phyloP scores from a whole-genome alignment of 2,888 invertebrate species.

The Drosophila imparisetae region DNA sequence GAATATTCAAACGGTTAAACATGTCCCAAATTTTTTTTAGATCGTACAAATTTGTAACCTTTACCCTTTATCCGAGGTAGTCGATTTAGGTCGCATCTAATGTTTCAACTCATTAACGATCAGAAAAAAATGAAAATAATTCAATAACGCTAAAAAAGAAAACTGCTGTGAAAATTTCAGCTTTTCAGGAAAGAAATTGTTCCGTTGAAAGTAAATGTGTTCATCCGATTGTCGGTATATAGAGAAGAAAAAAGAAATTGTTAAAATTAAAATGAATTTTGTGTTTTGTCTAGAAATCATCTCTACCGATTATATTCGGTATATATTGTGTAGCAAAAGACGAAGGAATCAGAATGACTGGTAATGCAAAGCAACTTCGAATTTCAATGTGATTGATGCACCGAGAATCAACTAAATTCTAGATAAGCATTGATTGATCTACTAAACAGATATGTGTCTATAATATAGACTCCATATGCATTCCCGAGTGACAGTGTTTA shows the following conservation, averaged over 20 bases:
- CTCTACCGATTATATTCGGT: background rate
- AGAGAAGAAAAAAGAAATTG: no score
- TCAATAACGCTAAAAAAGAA: background rate
- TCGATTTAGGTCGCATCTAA: background rate
- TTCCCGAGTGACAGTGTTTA: no score
- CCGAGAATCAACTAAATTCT: background rate
- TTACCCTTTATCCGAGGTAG: background rate
- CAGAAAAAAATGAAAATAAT: background rate
- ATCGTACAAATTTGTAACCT: background rate
- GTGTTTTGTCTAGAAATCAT: background rate
- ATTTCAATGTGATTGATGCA: no score
- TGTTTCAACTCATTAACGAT: background rate
- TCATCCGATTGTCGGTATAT: no score
- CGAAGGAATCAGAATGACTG: background rate
- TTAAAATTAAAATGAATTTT: background rate
- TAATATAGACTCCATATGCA: background rate
- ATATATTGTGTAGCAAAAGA: background rate
- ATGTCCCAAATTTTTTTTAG: background rate
- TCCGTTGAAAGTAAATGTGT: background rate
- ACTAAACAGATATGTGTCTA: no score
- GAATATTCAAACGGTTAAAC: rapidly evolving
- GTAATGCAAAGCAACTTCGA: no score
- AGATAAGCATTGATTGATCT: background rate
- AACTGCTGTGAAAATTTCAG: background rate
- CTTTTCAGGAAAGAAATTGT: background rate